phyloP scores from a whole-genome alignment of 1,140 invertebrate species.

The Ceratina calcarata region DNA sequence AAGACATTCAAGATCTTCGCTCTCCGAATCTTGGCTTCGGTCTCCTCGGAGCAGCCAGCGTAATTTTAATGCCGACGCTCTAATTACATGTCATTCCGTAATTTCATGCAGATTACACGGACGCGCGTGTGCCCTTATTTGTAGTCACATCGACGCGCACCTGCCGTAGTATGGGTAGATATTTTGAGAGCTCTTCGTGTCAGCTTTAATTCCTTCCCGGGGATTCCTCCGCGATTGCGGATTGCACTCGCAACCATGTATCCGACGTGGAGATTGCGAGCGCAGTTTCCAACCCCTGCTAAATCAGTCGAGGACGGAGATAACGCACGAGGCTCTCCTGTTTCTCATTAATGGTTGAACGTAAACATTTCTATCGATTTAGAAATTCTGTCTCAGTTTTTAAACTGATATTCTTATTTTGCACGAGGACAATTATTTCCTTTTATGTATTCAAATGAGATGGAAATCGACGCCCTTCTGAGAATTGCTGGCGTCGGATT shows the following conservation, averaged over 20 bases:
- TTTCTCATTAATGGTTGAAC: too few species aligned
- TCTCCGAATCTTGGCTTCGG: neutral
- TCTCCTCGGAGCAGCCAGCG: neutral
- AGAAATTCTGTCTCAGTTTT: too few species aligned
- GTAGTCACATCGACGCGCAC: neutral
- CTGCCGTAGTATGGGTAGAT: neutral
- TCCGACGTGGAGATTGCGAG: neutral
- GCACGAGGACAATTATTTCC: too few species aligned
- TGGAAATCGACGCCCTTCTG: too few species aligned
- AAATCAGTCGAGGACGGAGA: too few species aligned
- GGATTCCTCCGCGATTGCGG: conserved; percentile 29
- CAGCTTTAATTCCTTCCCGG: conserved; percentile 30
- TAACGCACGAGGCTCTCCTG: neutral
- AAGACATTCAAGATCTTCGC: neutral
- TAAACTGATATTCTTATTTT: too few species aligned
- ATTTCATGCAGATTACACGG: conserved; percentile 40
- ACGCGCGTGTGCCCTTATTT: conserved; percentile 22
- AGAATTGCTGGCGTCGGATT: too few species aligned
- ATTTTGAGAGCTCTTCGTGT: conserved; percentile 35
- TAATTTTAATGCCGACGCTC: neutral
- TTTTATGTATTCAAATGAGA: too few species aligned
- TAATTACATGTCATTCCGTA: conserved; percentile 41
- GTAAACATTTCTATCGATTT: too few species aligned
- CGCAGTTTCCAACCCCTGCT: neutral
- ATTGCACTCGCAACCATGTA: conserved; percentile 21